Evolutionary conservation across 2,113 vertebrate species (phyloP), one percentile per base, ranked within the genome.

Genomic region (Zosterops borbonicus): DNA sequence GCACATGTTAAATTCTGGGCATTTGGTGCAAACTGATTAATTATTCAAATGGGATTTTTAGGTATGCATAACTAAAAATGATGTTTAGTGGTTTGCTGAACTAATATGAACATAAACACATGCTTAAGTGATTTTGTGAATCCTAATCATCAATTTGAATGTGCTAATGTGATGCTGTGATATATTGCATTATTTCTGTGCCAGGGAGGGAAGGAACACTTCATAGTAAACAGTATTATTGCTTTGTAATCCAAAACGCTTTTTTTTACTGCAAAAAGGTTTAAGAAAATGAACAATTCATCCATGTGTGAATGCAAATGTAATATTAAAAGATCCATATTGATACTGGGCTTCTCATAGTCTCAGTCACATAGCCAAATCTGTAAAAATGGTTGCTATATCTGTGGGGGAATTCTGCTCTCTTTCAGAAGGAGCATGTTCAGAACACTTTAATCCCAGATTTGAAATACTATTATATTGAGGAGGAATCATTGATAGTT

Each of bases 51-150:
- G 19, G 23, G 22, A 78, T 78, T 84, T 93, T 60, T 84, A 44
- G 39, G 7, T 87, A 64, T 71, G 19, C 52, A 27, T 82, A 84
- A 49, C 62, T 78, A 64, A 94, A 94, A 89, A 52, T 19, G 7
- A 25, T n/a, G 16, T 71, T 78, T 91, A 79, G 62, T 83, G 24
- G 44, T 89, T 87, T 94, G 17, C 56, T 87, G 52, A 79, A 64
- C 64, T 95, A 63, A 55, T 88, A 60, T 23, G 86, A 87, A 75
- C 41, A 60, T 75, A 94, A 96, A 47, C 47, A 89, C 64, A 62
- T 83, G 59, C 83, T 81, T 90, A 88, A 79, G 59, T 93, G 64
- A 65, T 92, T 91, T 86, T 82, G 25, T 88, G 75, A 95, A 77
- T 95, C 33, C 49, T 80, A 62, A 60, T 83, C 28, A 74, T 83